A percentile compares a stretch with the other conserved stretches of the same genome.
Conservation (phyloP, 2,888 invertebrate genomes). For the Meteorus colon region DNA sequence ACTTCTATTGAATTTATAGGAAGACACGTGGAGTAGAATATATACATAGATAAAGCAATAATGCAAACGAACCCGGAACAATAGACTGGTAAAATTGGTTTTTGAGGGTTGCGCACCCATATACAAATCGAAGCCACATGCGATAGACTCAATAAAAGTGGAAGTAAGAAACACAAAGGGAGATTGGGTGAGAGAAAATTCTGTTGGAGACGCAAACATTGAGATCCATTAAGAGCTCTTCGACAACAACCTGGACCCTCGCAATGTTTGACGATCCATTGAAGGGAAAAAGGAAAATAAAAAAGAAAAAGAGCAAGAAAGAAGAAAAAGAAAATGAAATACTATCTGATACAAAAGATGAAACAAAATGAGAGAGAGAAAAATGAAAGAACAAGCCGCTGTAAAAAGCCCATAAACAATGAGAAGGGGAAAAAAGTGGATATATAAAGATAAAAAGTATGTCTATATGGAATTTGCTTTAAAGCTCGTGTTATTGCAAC, state of each 20-base stretch:
- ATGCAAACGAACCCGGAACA: conserved; percentile 45
- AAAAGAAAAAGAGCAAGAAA: conserved; percentile 43
- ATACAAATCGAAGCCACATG: conserved; percentile 16
- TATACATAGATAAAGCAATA: conserved; percentile 31
- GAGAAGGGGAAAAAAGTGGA: conserved; percentile 1
- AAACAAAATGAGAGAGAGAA: background rate
- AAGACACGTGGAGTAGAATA: background rate
- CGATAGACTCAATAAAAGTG: conserved; percentile 5
- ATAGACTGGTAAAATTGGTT: conserved; percentile 33
- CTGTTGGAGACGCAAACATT: conserved; percentile 57
- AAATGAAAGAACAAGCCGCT: background rate
- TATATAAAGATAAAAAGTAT: conserved; percentile 1
- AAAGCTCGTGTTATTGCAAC: conserved; percentile 18
- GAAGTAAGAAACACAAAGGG: conserved; percentile 18
- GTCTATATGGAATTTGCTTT: conserved; percentile 19
- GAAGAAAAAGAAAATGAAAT: conserved; percentile 39
- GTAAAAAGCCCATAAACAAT: background rate
- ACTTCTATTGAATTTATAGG: conserved; percentile 17
- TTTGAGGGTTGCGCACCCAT: conserved; percentile 25
- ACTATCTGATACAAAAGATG: background rate
- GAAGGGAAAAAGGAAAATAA: conserved; percentile 50
- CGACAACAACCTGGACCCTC: conserved; percentile 47
- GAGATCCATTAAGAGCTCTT: conserved; percentile 59
- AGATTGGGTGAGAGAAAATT: conserved; percentile 38
- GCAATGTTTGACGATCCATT: conserved; percentile 54